Conservation (phyloP, 2,113 vertebrate species). For the Epinephelus fuscoguttatus region DNA sequence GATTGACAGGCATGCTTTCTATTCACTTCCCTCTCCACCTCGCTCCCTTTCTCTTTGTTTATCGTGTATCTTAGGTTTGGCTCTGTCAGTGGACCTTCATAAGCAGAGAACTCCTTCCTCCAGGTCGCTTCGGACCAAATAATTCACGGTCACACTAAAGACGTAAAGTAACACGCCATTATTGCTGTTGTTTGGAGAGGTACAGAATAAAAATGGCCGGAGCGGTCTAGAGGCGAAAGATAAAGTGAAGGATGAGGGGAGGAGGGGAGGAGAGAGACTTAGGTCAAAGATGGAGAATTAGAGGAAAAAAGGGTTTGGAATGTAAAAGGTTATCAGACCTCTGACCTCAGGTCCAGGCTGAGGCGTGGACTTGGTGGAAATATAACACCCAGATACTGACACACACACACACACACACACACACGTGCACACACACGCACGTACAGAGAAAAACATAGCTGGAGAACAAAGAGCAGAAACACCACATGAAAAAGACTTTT, state of each 20-base stretch:
- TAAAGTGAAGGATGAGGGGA: not conserved
- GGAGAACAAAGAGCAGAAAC: slow-evolving; percentile 30
- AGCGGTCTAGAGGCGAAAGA: not conserved
- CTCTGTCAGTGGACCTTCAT: not conserved
- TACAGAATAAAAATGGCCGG: not conserved
- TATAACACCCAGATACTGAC: slow-evolving; percentile 48
- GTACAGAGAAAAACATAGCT: slow-evolving; percentile 13
- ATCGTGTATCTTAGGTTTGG: not conserved
- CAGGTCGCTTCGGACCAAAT: slow-evolving; percentile 1
- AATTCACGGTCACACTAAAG: slow-evolving; percentile 4
- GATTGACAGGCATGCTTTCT: slow-evolving; percentile 64
- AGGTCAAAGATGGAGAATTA: slow-evolving; percentile 31
- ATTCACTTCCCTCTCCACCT: slow-evolving; percentile 32
- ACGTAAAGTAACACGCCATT: not conserved
- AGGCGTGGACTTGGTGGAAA: slow-evolving; percentile 57
- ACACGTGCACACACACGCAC: not conserved
- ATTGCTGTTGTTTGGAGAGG: not conserved
- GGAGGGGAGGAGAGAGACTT: not conserved
- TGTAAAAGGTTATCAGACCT: slow-evolving; percentile 78
- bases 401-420: slow-evolving; percentile 19
- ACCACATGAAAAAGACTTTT: not conserved
- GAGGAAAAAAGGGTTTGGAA: slow-evolving; percentile 62
- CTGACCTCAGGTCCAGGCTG: slow-evolving; percentile 68
- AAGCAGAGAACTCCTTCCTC: not conserved
- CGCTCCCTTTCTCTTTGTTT: slow-evolving; percentile 2